Evolutionary conservation across 2,113 vertebrate genomes (phyloP).

Genomic region (Entelurus aequoreus): DNA sequence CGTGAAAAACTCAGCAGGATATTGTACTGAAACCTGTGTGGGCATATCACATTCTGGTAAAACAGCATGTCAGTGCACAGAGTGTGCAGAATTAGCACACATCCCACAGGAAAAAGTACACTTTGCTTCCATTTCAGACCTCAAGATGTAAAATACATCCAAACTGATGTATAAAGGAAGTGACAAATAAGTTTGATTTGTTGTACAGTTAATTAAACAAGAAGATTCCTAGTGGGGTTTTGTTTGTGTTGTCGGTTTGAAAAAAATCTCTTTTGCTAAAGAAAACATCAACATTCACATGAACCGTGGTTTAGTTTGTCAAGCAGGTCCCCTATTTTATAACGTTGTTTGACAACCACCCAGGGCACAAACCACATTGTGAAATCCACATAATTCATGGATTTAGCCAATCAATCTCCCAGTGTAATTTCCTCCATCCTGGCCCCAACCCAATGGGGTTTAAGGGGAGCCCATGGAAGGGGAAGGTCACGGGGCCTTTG

Average conservation of each 20-base stretch:
- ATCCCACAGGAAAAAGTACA: conserved; percentile 32
- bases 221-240: conserved; percentile 15
- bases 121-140: conserved; percentile 21
- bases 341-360: conserved; percentile 36
- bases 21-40: conserved; percentile 43
- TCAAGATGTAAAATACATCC: conserved; percentile 28
- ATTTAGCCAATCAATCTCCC: conserved; percentile 65
- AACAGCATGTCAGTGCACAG: conserved; percentile 6
- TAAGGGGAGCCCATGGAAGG: conserved; percentile 47
- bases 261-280: conserved; percentile 26
- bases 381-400: conserved; percentile 65
- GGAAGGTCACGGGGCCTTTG: conserved; percentile 62
- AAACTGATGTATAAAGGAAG: conserved; percentile 34
- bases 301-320: conserved; percentile 5
- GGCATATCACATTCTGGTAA: conserved; percentile 42
- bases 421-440: conserved; percentile 64
- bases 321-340: conserved; percentile 19
- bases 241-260: conserved; percentile 10
- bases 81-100: conserved; percentile 23
- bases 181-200: conserved; percentile 45
- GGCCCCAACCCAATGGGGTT: conserved; percentile 55
- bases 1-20: conserved; percentile 50
- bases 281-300: conserved; percentile 35
- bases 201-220: conserved; percentile 35
- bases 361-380: conserved; percentile 41